Conservation (phyloP, 2,113 vertebrate genomes). For the Brevimyrus niger region DNA sequence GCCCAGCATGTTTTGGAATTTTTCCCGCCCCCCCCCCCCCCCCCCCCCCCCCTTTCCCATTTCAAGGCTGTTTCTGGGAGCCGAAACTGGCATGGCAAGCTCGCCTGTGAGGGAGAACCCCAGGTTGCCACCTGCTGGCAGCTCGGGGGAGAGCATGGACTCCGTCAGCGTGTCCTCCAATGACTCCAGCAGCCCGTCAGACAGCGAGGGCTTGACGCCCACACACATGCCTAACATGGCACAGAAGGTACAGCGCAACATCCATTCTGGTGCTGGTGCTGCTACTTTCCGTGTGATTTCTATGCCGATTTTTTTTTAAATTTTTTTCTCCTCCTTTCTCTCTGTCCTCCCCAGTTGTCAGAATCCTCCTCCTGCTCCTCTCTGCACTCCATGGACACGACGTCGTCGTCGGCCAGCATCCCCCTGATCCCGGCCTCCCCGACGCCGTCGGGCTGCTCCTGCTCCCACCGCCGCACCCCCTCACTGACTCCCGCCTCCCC, state of each 20-base stretch:
- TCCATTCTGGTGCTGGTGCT: background rate
- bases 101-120: conserved; percentile 73
- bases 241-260: conserved; percentile 42
- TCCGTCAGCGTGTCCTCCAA: conserved; percentile 84
- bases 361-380: conserved; percentile 73
- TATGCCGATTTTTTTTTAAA: background rate
- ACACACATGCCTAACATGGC: conserved; percentile 57
- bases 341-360: conserved; percentile 54
- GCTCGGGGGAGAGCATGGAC: conserved; percentile 86
- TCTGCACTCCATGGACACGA: conserved; percentile 71
- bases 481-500: conserved; percentile 56
- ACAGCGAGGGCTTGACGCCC: conserved; percentile 61
- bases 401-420: conserved; percentile 63
- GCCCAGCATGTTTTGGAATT: too few relatives aligned
- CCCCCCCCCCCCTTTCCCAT: background rate
- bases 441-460: conserved; percentile 40
- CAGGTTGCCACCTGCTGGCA: conserved; percentile 68
- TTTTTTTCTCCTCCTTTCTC: background rate
- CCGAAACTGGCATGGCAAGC: conserved; percentile 58
- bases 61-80: conserved; percentile 73
- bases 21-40: too few relatives aligned
- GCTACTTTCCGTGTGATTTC: background rate
- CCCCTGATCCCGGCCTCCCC: conserved; percentile 51
- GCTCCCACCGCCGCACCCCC: conserved; percentile 57
- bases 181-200: conserved; percentile 76